phyloP scores from a whole-genome alignment of 2,113 vertebrate genomes.

The Delphinus delphis region DNA sequence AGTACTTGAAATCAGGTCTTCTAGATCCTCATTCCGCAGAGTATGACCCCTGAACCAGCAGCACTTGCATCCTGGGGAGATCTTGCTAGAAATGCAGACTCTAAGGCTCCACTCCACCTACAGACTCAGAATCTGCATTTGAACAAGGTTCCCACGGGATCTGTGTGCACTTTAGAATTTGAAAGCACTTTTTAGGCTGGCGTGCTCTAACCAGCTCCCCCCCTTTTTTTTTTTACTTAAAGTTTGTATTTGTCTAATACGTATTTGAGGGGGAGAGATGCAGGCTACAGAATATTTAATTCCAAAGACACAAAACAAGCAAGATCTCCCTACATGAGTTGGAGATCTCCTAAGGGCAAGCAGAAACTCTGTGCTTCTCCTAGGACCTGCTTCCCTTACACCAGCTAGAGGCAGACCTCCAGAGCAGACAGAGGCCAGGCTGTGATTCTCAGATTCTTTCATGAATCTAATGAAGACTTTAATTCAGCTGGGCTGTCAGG shows the following conservation, averaged over 20 bases:
- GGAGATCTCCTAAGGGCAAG: neutral
- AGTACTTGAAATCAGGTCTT: neutral
- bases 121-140: neutral
- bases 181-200: neutral
- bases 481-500: neutral
- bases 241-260: neutral
- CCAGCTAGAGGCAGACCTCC: neutral
- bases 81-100: neutral
- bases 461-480: neutral
- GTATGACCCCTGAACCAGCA: neutral
- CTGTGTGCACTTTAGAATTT: neutral
- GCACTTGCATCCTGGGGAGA: accelerated
- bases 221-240: neutral
- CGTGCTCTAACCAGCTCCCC: too few species aligned
- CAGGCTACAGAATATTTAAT: neutral
- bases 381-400: neutral
- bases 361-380: neutral
- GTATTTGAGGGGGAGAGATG: neutral
- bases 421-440: neutral
- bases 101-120: too few species aligned
- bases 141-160: neutral
- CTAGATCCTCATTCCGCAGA: neutral
- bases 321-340: neutral
- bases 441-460: neutral
- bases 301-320: neutral